Evolutionary conservation across 2,113 vertebrate species (phyloP), one percentile per base, ranked within the genome.

Genomic region (Mus pahari): DNA sequence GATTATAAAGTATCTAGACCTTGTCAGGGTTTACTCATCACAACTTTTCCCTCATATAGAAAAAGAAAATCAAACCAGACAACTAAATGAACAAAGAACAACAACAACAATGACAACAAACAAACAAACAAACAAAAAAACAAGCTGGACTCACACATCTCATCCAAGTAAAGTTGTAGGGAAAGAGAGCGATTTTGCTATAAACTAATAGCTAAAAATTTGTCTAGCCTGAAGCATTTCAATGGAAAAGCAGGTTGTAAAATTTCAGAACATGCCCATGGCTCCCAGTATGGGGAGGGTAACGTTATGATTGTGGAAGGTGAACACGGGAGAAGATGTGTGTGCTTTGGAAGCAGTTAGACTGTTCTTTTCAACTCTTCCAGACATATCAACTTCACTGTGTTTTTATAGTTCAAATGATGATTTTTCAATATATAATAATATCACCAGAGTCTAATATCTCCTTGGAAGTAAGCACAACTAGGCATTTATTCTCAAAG

Each of bases 321-420:
- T 79, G 58, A 96, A 33, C 19, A 17, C 42, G 1, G 74, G 71
- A 45, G 45, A 93, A 92, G 75, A 11, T 83, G 6, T 48, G 10
- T 66, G 6, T 81, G 4, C 83, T 86, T 87, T 71, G 12, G 33
- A 95, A 79, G 58, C 58, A 86, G 33, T 64, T 86, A 45, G 42
- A 48, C 45, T 39, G 10, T 68, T 96, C 74, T 92, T 97, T 93
- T 60, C 87, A 97, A 11, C 83, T 97, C n/a, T 70, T 86, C 7
- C 36, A 83, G 11, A 62, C 22, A 94, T 68, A 90, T 11, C 73
- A 42, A 1, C 39, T 87, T 95, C 62, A 53, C 39, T 93, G 11
- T 5, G 22, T 70, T 89, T 82, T 96, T 77, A 74, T 0, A 94
- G 10, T 81, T 53, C n/a, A 19, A 78, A 87, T 22, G 53, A 81